Percentiles rank a stretch among this genome's conserved stretches.
Evolutionary conservation across 1,140 invertebrate genomes (phyloP).

Genomic region (Thaumetopoea pityocampa): DNA sequence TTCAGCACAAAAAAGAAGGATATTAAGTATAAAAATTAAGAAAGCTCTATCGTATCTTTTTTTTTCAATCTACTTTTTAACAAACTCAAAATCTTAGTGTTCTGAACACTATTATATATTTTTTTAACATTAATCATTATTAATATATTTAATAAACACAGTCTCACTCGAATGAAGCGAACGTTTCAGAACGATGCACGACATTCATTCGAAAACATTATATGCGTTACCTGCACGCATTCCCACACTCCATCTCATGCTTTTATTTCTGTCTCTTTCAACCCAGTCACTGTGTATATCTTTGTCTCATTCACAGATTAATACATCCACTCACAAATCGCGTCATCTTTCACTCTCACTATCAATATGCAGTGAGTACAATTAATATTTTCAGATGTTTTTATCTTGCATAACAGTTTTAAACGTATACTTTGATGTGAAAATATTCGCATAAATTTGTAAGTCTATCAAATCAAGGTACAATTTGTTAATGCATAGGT

Average conservation of each 20-base stretch:
- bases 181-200: conserved; percentile 10
- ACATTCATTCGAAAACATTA: conserved; percentile 19
- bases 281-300: conserved; percentile 8
- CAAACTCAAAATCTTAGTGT: too few species aligned
- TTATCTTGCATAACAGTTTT: neutral
- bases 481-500: too few species aligned
- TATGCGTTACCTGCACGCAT: conserved; percentile 56
- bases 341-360: conserved; percentile 71
- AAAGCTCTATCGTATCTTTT: too few species aligned
- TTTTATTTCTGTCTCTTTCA: conserved; percentile 28
- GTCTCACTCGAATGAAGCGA: neutral
- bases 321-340: conserved; percentile 30
- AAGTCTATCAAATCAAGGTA: neutral
- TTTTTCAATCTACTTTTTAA: too few species aligned
- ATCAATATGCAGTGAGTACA: conserved; percentile 45
- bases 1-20: too few species aligned
- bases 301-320: conserved; percentile 27
- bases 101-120: neutral
- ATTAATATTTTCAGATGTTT: conserved; percentile 26
- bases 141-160: neutral
- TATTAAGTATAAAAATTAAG: too few species aligned
- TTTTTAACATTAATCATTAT: conserved; percentile 3
- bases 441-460: neutral
- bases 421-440: neutral
- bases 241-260: conserved; percentile 44